A percentile compares a stretch with the other conserved stretches of the same genome.
Evolutionary conservation across 1,140 invertebrate genomes (phyloP).

Genomic region (Achatina immaculata): DNA sequence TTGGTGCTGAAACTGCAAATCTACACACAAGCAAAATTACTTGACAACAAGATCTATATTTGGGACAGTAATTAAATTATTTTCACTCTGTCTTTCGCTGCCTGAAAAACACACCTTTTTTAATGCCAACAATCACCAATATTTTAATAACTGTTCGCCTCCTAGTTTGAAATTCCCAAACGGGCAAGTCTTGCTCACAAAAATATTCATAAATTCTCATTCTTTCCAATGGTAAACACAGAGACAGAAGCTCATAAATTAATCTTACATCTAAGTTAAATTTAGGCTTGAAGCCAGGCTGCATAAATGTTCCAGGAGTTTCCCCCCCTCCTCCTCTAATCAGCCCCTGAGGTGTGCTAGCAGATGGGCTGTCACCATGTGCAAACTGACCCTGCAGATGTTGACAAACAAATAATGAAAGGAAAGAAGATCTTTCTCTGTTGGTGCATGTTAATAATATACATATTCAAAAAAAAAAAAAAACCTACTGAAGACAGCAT

Average conservation of each 20-base stretch:
- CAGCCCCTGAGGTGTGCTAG: slow-evolving; percentile 27
- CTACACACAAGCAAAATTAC: too few relatives aligned
- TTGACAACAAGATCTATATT: too few relatives aligned
- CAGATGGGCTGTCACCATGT: neutral
- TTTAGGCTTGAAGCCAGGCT: slow-evolving; percentile 53
- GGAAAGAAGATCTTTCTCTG: neutral
- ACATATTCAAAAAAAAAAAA: too few relatives aligned
- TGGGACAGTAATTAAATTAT: too few relatives aligned
- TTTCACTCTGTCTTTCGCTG: too few relatives aligned
- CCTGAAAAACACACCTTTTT: too few relatives aligned
- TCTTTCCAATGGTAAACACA: neutral
- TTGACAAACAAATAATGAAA: neutral
- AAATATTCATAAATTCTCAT: neutral
- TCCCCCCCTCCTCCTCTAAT: slow-evolving; percentile 45
- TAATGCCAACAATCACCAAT: too few relatives aligned
- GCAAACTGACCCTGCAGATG: slow-evolving; percentile 2
- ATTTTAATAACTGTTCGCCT: too few relatives aligned
- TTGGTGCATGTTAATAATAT: neutral
- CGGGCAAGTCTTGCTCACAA: too few relatives aligned
- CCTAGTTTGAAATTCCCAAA: too few relatives aligned
- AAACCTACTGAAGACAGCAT: too few relatives aligned
- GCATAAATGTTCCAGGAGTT: slow-evolving; percentile 63
- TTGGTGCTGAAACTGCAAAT: too few relatives aligned
- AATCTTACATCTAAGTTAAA: slow-evolving; percentile 57
- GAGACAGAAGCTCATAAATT: neutral